phyloP scores from a whole-genome alignment of 1,140 invertebrate species.

The Nasonia giraulti region DNA sequence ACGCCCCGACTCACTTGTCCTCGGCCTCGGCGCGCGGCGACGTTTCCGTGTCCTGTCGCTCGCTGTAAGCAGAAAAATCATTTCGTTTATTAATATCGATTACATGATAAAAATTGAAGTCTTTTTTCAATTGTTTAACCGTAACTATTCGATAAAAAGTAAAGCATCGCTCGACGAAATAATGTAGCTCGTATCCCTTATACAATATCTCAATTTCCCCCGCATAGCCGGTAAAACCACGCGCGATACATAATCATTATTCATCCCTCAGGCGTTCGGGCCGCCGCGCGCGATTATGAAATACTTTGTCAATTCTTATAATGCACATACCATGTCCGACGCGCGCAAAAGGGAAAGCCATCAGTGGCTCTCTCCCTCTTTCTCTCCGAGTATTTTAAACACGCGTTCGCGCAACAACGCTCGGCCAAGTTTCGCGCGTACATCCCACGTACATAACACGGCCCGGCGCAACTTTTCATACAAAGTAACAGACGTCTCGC shows the following conservation, averaged over 20 bases:
- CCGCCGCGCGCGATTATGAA: not conserved
- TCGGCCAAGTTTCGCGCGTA: not conserved
- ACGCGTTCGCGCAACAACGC: not conserved
- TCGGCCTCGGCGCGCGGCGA: slow-evolving; percentile 68
- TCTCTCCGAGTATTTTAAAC: not conserved
- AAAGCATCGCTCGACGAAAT: not conserved
- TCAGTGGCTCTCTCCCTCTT: not conserved
- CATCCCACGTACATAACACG: not conserved
- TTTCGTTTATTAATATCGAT: not conserved
- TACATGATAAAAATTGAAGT: too few species aligned
- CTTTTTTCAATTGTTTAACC: too few species aligned
- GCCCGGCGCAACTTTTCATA: not conserved
- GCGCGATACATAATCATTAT: too few species aligned
- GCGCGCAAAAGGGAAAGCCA: too few species aligned
- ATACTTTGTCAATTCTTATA: not conserved
- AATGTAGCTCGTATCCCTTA: not conserved
- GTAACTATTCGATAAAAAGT: not conserved
- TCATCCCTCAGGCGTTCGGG: too few species aligned
- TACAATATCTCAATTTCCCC: too few species aligned
- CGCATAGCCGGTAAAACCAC: too few species aligned
- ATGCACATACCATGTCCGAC: not conserved
- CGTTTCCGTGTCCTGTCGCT: slow-evolving; percentile 69
- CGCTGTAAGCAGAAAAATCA: slow-evolving; percentile 62
- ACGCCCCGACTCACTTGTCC: slow-evolving; percentile 68
- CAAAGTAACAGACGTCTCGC: too few species aligned